These are phyloP conservation scores for Actinemys pallida DNA, from an alignment of 2,113 vertebrate species.

Conservation along the genomic window DNA sequence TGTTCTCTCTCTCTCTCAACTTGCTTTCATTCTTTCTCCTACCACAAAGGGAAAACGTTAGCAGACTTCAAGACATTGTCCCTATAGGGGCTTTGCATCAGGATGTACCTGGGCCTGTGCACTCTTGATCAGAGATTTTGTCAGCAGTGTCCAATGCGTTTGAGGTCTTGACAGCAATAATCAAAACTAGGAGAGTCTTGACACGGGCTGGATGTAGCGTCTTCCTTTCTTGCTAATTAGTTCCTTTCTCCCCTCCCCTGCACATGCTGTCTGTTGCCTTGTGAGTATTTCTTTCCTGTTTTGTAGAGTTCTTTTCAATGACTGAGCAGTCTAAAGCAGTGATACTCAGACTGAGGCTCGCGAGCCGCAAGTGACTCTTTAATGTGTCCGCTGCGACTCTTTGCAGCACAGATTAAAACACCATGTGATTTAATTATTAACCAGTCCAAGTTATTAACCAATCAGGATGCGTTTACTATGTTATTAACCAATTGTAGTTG, in stretches of 20 bases:
- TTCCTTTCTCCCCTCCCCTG: not conserved
- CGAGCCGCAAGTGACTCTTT: not conserved
- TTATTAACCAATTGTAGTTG: not conserved
- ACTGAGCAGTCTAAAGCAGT: not conserved
- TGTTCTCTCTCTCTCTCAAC: not conserved
- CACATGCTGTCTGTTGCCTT: not conserved
- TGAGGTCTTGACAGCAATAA: not conserved
- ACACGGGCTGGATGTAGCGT: not conserved
- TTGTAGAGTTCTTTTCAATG: not conserved
- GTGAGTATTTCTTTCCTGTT: fast-evolving
- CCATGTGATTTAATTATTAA: not conserved
- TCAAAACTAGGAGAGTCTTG: fast-evolving
- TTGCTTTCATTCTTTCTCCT: not conserved
- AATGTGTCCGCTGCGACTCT: not conserved
- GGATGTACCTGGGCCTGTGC: no score
- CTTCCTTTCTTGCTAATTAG: not conserved
- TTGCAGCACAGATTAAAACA: not conserved
- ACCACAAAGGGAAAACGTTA: not conserved
- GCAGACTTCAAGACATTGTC: not conserved
- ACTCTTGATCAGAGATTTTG: no score
- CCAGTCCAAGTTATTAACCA: not conserved
- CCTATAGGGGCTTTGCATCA: no score
- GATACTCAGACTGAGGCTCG: not conserved
- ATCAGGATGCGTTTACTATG: not conserved
- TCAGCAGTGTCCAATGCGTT: not conserved